Percentiles rank a stretch among this genome's conserved stretches.
Conservation (phyloP, 1,140 invertebrate genomes). For the Plectrocnemia conspersa region DNA sequence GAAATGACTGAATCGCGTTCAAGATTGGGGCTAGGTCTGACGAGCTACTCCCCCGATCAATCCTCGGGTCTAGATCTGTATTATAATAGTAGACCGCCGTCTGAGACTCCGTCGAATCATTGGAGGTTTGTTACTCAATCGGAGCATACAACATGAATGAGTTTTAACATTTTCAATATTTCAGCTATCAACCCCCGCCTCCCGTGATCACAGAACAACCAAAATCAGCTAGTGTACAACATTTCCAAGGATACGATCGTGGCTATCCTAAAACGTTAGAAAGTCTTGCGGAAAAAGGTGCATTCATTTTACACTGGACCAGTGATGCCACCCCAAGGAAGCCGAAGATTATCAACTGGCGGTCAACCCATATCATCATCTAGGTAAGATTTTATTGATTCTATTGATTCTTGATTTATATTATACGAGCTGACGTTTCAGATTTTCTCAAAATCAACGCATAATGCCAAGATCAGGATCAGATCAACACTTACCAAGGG, state of each 20-base stretch:
- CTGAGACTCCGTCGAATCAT: conserved; percentile 39
- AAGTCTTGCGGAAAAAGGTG: conserved; percentile 83
- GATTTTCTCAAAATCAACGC: conserved; percentile 45
- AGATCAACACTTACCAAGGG: conserved; percentile 76
- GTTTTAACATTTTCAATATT: conserved; percentile 1
- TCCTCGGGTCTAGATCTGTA: conserved; percentile 73
- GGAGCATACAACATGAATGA: not conserved
- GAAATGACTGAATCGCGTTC: conserved; percentile 61
- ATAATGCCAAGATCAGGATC: conserved; percentile 77
- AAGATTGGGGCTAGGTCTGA: conserved; percentile 62
- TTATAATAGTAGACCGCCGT: conserved; percentile 68
- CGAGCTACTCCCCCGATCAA: conserved; percentile 51
- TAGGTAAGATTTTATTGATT: conserved; percentile 19
- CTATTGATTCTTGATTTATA: conserved; percentile 23
- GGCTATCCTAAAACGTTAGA: conserved; percentile 87
- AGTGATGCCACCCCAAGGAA: conserved; percentile 27
- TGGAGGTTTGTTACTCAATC: conserved; percentile 26
- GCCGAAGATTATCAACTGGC: conserved; percentile 49
- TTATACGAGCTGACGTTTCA: conserved; percentile 30
- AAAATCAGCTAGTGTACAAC: conserved; percentile 69
- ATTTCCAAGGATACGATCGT: conserved; percentile 74
- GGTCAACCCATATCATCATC: conserved; percentile 43
- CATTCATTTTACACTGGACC: conserved; percentile 73
- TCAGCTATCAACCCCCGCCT: conserved; percentile 60
- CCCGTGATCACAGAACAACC: conserved; percentile 88